Conservation (phyloP, 2,113 vertebrate genomes). For the Phalacrocorax aristotelis region DNA sequence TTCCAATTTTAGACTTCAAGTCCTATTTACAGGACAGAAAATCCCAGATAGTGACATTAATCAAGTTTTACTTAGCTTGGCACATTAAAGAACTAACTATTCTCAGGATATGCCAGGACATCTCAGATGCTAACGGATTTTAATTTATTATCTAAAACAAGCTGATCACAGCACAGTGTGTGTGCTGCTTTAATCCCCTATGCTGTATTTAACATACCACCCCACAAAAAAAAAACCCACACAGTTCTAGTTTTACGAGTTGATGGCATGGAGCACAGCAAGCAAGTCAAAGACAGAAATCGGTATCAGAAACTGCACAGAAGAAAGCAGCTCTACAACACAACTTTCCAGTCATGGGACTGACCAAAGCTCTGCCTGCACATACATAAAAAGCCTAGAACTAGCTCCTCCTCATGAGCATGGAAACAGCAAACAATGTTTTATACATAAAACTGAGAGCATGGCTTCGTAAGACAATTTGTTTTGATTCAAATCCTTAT, state of each 20-base stretch:
- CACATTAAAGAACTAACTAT: slow-evolving; percentile 24
- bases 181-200: background rate
- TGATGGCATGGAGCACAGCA: background rate
- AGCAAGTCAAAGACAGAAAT: background rate
- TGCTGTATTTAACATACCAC: background rate
- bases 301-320: background rate
- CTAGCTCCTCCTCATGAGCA: background rate
- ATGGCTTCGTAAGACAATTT: background rate
- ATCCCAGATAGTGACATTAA: slow-evolving; percentile 54
- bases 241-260: background rate
- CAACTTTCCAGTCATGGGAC: background rate
- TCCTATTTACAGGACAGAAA: slow-evolving; percentile 49
- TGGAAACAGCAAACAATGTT: background rate
- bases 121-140: slow-evolving; percentile 21
- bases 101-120: slow-evolving; percentile 24
- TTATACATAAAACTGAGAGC: background rate
- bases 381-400: background rate
- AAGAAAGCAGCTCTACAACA: background rate
- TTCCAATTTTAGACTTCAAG: slow-evolving; percentile 49
- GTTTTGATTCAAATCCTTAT: background rate
- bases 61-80: slow-evolving; percentile 51
- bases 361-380: background rate
- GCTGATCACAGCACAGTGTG: slow-evolving; percentile 14
- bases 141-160: slow-evolving; percentile 7
- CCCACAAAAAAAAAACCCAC: background rate